Evolutionary conservation across 2,113 vertebrate genomes (phyloP).

Genomic region (Amia ocellicauda): DNA sequence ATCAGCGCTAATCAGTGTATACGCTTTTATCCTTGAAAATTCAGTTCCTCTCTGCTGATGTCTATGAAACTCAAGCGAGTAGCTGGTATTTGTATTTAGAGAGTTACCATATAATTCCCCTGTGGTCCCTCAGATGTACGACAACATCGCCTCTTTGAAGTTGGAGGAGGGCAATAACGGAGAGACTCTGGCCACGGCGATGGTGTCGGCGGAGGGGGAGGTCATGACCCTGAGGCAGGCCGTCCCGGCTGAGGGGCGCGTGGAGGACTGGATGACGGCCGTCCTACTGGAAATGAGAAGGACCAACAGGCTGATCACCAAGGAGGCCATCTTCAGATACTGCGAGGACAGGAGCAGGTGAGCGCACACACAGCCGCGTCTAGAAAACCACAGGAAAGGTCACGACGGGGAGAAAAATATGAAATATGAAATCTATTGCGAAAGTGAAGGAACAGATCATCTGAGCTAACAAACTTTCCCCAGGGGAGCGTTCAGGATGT

Average conservation of each 20-base stretch:
- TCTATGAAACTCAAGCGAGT: too few species aligned
- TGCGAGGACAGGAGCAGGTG: conserved; percentile 82
- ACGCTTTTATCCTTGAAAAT: too few species aligned
- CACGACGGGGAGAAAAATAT: too few species aligned
- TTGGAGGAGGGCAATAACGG: conserved; percentile 67
- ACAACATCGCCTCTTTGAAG: conserved; percentile 82
- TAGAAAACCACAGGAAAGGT: too few species aligned
- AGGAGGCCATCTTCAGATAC: conserved; percentile 91
- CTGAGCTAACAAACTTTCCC: too few species aligned
- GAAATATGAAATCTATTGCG: too few species aligned
- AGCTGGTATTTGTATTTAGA: too few species aligned
- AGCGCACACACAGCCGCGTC: conserved; percentile 18
- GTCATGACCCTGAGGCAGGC: conserved; percentile 78
- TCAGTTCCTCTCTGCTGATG: too few species aligned
- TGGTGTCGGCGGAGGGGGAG: conserved; percentile 91
- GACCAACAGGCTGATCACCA: conserved; percentile 87
- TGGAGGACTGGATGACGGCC: conserved; percentile 91
- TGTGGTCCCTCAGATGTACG: conserved; percentile 98
- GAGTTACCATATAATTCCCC: too few species aligned
- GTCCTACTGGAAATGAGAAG: conserved; percentile 84
- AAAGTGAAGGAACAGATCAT: too few species aligned
- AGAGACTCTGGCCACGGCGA: conserved; percentile 71
- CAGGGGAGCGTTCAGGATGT: too few species aligned
- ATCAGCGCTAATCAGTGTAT: too few species aligned
- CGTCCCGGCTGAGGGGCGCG: conserved; percentile 75